A percentile compares a stretch with the other conserved stretches of the same genome.
These are phyloP conservation scores for Procambarus virginalis DNA, from an alignment of 1,140 invertebrate genomes.

Conservation along the genomic window DNA sequence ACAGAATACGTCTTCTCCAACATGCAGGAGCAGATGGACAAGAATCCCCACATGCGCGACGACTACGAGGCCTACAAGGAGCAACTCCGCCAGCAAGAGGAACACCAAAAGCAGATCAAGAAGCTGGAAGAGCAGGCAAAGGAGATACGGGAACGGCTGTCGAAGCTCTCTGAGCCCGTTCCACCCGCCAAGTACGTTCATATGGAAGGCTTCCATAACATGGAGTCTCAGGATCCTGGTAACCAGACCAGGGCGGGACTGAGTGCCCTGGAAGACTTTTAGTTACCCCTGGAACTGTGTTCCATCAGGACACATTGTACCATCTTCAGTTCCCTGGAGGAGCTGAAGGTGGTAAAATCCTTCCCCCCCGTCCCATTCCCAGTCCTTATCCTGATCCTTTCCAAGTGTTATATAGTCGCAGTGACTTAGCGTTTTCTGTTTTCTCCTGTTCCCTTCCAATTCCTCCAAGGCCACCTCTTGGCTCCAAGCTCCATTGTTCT, in stretches of 20 bases:
- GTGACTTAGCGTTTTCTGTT: too few species aligned
- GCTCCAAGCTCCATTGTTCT: too few species aligned
- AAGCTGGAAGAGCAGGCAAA: conserved; percentile 42
- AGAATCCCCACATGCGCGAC: conserved; percentile 39
- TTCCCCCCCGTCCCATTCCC: too few species aligned
- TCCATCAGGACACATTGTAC: too few species aligned
- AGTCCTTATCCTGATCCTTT: too few species aligned
- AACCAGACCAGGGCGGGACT: conserved; percentile 1
- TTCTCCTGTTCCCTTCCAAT: too few species aligned
- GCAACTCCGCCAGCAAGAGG: conserved; percentile 23
- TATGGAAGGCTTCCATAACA: neutral
- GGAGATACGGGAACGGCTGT: conserved; percentile 37
- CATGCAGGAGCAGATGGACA: conserved; percentile 13
- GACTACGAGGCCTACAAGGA: conserved; percentile 38
- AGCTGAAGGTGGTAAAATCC: too few species aligned
- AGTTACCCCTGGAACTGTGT: neutral
- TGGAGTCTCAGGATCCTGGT: neutral
- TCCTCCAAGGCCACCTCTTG: too few species aligned
- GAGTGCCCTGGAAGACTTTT: neutral
- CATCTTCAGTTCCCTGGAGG: too few species aligned
- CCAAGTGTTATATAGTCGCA: too few species aligned
- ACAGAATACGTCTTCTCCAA: conserved; percentile 7
- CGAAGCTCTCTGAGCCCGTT: neutral
- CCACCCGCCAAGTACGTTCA: neutral
- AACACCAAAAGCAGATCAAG: conserved; percentile 32